Percentiles rank a stretch among this genome's conserved stretches.
phyloP scores from a whole-genome alignment of 2,797 vertebrate genomes.

The Dicrostonyx torquatus region DNA sequence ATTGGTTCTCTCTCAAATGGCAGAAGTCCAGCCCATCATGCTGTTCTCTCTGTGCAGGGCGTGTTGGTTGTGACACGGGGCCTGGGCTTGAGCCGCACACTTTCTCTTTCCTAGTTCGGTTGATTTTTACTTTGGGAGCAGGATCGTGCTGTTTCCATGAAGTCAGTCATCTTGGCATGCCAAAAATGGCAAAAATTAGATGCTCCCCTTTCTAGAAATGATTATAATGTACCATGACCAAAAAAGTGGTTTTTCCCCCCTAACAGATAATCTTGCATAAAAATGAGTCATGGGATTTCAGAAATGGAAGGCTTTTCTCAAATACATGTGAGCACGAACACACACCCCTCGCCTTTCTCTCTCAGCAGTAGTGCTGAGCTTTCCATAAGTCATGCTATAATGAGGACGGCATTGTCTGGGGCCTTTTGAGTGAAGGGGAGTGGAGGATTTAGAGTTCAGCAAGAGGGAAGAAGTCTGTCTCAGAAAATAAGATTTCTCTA shows the following conservation, averaged over 20 bases:
- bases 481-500: constrained; percentile 70
- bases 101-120: background rate
- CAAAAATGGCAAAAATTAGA: constrained; percentile 81
- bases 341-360: constrained; percentile 49
- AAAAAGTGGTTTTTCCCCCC: constrained; percentile 56
- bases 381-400: constrained; percentile 73
- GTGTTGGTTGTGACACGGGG: background rate
- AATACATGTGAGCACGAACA: constrained; percentile 55
- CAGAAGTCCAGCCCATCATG: background rate
- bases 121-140: constrained; percentile 62
- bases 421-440: constrained; percentile 73
- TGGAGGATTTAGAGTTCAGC: constrained; percentile 77
- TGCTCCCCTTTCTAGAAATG: constrained; percentile 74
- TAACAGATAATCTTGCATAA: constrained; percentile 76
- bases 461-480: constrained; percentile 79
- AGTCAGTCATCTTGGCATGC: constrained; percentile 70
- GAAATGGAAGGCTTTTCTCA: constrained; percentile 77
- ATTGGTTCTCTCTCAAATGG: constrained; percentile 16
- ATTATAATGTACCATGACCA: constrained; percentile 78
- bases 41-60: constrained; percentile 7
- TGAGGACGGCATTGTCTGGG: constrained; percentile 71
- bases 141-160: constrained; percentile 66
- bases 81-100: background rate
- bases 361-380: constrained; percentile 57
- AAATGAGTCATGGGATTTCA: constrained; percentile 78